Conservation (phyloP, 2,797 vertebrate species). For the Gymnocypris eckloni region DNA sequence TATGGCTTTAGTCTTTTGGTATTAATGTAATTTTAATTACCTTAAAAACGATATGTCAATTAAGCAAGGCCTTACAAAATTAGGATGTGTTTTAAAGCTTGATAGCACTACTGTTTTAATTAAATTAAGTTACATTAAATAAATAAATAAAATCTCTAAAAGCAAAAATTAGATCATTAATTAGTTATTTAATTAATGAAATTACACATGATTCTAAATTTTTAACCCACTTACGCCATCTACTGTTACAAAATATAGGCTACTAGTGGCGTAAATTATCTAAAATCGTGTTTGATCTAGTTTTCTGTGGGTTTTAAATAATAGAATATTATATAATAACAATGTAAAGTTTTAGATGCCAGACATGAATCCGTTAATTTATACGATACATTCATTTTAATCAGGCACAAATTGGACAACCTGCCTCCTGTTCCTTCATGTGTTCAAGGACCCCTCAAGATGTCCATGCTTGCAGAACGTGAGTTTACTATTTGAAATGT, state of each 20-base stretch:
- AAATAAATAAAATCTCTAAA: background rate
- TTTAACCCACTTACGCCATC: conserved; percentile 13
- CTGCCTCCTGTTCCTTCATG: conserved; percentile 10
- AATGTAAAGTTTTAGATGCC: background rate
- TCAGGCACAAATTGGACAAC: conserved; percentile 68
- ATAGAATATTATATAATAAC: background rate
- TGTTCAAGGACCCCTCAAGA: conserved; percentile 75
- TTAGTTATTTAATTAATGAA: background rate
- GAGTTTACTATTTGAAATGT: conserved; percentile 61
- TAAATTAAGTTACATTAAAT: background rate
- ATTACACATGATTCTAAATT: background rate
- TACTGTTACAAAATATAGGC: conserved; percentile 4
- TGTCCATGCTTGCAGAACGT: conserved; percentile 92
- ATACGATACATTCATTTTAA: background rate
- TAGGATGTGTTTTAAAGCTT: background rate
- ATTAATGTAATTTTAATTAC: background rate
- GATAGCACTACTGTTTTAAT: background rate
- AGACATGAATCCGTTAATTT: background rate
- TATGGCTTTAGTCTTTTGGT: background rate
- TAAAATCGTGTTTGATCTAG: background rate
- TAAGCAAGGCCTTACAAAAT: background rate
- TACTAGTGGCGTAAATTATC: background rate
- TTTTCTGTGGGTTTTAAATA: background rate
- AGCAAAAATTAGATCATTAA: background rate
- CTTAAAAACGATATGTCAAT: background rate